Evolutionary conservation across 2,888 invertebrate genomes (phyloP).

Genomic region (Saturnia pavonia): DNA sequence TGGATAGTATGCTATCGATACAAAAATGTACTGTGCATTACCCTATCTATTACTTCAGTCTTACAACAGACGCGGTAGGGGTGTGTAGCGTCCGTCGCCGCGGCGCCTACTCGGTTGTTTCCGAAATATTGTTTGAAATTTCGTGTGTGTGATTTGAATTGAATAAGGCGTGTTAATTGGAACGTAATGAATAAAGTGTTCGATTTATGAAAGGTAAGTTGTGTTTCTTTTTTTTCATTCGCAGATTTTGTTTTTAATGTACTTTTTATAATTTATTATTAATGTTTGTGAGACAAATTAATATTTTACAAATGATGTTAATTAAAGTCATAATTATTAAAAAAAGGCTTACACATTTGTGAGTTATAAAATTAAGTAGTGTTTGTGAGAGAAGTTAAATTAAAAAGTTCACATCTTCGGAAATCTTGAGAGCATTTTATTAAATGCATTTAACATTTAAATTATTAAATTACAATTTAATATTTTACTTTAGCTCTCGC

Average conservation of each 20-base stretch:
- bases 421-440: not conserved
- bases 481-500: not conserved
- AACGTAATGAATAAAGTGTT: slow-evolving; percentile 7
- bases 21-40: slow-evolving; percentile 21
- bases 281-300: not conserved
- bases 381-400: not conserved
- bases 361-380: not conserved
- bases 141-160: slow-evolving; percentile 17
- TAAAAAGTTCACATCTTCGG: not conserved
- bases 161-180: not conserved
- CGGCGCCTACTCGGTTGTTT: slow-evolving; percentile 10
- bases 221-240: not conserved
- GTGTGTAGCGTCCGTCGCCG: slow-evolving; percentile 24
- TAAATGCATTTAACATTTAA: not conserved
- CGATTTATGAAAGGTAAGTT: slow-evolving; percentile 19
- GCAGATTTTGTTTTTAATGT: not conserved
- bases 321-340: not conserved
- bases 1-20: slow-evolving; percentile 18
- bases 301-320: not conserved
- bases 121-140: slow-evolving; percentile 14
- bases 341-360: not conserved
- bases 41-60: slow-evolving; percentile 28
- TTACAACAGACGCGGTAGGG: slow-evolving; percentile 23
- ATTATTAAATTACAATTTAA: no score
- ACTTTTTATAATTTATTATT: not conserved